Percentiles rank a stretch among this genome's conserved stretches.
phyloP scores from a whole-genome alignment of 2,888 invertebrate genomes.

The Dyspetes luteomarginatus region DNA sequence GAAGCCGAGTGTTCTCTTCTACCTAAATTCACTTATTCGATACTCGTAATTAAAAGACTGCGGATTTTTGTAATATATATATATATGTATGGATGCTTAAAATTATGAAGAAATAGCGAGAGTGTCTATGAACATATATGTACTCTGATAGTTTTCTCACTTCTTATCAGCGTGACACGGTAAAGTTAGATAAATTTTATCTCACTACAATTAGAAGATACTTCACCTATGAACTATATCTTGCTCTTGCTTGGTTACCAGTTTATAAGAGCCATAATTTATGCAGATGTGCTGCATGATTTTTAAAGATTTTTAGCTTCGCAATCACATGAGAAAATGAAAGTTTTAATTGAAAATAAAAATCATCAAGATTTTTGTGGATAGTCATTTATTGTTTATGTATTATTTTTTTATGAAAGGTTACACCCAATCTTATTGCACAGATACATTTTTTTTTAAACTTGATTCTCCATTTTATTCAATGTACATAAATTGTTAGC shows the following conservation, averaged over 20 bases:
- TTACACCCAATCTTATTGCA: no score
- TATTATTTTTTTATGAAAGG: no score
- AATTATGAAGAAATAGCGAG: background rate
- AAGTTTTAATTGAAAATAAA: no score
- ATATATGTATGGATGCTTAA: background rate
- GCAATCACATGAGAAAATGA: background rate
- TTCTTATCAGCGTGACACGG: background rate
- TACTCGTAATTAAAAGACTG: constrained; percentile 38
- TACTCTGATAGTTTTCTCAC: background rate
- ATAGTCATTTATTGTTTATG: no score
- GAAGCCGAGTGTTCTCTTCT: background rate
- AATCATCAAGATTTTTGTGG: no score
- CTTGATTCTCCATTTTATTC: no score
- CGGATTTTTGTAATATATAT: background rate
- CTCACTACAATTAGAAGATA: background rate
- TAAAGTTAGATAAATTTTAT: background rate
- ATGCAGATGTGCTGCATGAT: background rate
- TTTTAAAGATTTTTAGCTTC: background rate
- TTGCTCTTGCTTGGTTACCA: constrained; percentile 47
- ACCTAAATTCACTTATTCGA: constrained; percentile 13
- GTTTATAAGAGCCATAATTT: constrained; percentile 46
- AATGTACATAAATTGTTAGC: no score
- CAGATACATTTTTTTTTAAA: no score
- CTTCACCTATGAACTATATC: background rate
- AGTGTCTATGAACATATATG: background rate